Conservation (phyloP, 2,888 invertebrate genomes). For the Cosmopolites sordidus region DNA sequence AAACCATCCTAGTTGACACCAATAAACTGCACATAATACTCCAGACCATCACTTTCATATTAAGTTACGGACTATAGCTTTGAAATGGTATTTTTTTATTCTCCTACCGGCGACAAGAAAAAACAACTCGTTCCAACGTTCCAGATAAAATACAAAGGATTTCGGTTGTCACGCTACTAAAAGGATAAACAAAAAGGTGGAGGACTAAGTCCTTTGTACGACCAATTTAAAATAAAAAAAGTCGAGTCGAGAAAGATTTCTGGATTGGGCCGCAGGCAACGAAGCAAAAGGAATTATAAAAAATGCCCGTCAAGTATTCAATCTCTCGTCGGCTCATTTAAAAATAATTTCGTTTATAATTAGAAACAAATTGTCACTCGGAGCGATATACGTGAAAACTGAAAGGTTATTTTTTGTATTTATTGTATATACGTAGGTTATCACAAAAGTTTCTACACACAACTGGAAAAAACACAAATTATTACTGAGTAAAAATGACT, state of each 20-base stretch:
- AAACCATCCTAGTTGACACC: slow-evolving; percentile 6
- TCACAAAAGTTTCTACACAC: too few relatives aligned
- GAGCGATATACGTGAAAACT: too few relatives aligned
- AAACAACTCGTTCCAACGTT: slow-evolving; percentile 17
- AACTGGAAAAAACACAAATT: too few relatives aligned
- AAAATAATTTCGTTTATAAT: too few relatives aligned
- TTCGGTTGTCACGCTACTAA: slow-evolving; percentile 14
- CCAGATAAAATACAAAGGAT: slow-evolving; percentile 15
- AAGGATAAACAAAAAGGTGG: slow-evolving; percentile 15
- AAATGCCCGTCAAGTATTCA: not conserved
- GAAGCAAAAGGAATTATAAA: not conserved
- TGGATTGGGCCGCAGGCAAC: not conserved
- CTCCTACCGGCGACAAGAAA: not conserved
- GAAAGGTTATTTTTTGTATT: too few relatives aligned
- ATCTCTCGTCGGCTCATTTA: not conserved
- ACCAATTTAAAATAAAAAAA: slow-evolving; percentile 5
- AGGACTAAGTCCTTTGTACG: slow-evolving; percentile 7
- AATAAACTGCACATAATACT: slow-evolving; percentile 20
- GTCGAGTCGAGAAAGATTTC: not conserved
- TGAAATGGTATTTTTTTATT: slow-evolving; percentile 9
- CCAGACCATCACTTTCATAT: slow-evolving; percentile 20
- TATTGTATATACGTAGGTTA: too few relatives aligned
- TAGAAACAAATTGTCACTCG: too few relatives aligned
- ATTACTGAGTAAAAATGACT: too few relatives aligned
- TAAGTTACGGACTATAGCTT: slow-evolving; percentile 12